Conservation (phyloP, 2,797 vertebrate genomes). For the Falco rusticolus region DNA sequence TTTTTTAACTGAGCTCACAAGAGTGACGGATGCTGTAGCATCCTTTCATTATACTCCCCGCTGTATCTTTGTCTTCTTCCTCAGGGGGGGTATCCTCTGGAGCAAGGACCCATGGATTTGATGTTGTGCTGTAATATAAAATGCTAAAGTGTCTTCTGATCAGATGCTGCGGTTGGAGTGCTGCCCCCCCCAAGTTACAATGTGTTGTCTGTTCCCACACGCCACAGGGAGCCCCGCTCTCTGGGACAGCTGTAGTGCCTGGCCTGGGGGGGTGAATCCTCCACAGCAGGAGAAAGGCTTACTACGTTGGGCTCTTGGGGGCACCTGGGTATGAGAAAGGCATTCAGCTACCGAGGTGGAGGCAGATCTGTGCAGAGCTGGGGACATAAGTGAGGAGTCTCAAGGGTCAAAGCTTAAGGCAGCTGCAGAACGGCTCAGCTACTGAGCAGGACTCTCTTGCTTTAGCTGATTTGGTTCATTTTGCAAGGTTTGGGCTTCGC, state of each 20-base stretch:
- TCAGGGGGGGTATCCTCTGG: background rate
- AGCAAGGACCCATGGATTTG: background rate
- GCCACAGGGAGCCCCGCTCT: background rate
- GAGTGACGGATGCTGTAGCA: background rate
- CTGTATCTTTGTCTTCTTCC: background rate
- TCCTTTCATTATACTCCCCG: background rate
- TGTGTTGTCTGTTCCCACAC: accelerated
- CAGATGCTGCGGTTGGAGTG: background rate
- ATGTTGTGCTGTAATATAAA: background rate
- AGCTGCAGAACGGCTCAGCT: background rate
- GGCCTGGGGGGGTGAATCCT: background rate
- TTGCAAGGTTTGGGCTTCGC: background rate
- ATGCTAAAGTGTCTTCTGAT: background rate
- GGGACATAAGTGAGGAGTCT: background rate
- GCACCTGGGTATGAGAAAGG: background rate
- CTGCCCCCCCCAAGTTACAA: background rate
- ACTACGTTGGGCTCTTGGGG: background rate
- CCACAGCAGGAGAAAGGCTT: background rate
- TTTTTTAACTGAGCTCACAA: background rate
- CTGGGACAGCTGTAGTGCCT: accelerated
- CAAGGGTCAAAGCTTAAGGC: background rate
- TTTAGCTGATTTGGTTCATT: background rate
- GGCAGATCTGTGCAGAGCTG: background rate
- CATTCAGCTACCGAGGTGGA: background rate
- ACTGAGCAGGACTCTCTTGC: background rate